Base-by-base conservation (phyloP, 2,797 vertebrate species). In the Ctenochaetus hawaiiensis region DNA sequence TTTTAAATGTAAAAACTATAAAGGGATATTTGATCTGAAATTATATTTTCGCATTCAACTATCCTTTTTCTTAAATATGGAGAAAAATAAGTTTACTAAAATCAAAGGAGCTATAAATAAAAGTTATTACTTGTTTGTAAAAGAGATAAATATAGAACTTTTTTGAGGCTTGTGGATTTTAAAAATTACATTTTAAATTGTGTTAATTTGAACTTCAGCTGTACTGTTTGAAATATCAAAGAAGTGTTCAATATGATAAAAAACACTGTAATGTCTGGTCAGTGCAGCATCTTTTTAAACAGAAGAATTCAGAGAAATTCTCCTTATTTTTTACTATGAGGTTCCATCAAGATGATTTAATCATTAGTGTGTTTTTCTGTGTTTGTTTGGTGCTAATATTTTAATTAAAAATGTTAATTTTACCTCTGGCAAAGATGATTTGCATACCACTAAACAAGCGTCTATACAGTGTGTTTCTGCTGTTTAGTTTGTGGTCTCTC, bases 321-420 rank as follows among this genome's bases (percentile, higher is more conserved):
- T 81, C 78, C 39, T 87, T 62, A 57, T 87, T 85, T 84, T 90
- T 77, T 76, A 93, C 81, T 84, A 76, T 78, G 78, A 83, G 82
- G 73, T 87, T 93, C 87, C 88, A 87, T 95, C 91, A 92, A 87
- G 91, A 95, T 95, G 92, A 93, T 94, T 95, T 94, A 95, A 95
- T 96, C 94, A 95, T 95, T 94, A 95, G 95, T 95, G 94, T 95
- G 95, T 96, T 96, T 96, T 96, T 94, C 94, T 73, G 86, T 96
- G 95, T 96, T 96, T 95, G 95, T 96, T 96, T 95, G 94, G 92
- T 82, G 92, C 94, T 95, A 95, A 95, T 96, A 96, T 95, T 95
- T 96, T 95, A 95, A 95, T 96, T 95, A 94, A 95, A 96, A 96
- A 95, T 95, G 94, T 95, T 95, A 94, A 96, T 96, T 96, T 95